Conservation (phyloP, 2,797 vertebrate species). For the Natrix natrix region DNA sequence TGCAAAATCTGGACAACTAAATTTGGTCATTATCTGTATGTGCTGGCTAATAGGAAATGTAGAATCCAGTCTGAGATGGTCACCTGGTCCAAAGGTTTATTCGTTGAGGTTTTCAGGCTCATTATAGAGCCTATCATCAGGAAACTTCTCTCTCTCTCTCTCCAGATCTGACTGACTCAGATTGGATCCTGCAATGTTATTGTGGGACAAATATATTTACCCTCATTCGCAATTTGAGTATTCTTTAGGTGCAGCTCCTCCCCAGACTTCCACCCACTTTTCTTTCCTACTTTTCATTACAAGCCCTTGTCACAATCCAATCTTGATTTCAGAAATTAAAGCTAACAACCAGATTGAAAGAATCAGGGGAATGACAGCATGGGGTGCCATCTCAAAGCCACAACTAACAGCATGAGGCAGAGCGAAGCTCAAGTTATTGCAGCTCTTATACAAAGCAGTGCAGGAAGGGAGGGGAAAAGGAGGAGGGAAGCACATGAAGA, state of each 20-base stretch:
- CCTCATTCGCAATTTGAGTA: slow-evolving; percentile 43
- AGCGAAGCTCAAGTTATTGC: slow-evolving; percentile 73
- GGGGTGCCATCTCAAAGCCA: slow-evolving; percentile 73
- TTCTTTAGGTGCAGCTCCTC: slow-evolving; percentile 70
- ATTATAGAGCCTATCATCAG: background rate
- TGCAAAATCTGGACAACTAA: slow-evolving; percentile 43
- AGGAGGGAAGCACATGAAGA: slow-evolving; percentile 12
- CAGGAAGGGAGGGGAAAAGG: background rate
- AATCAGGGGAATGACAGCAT: slow-evolving; percentile 72
- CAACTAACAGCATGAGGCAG: slow-evolving; percentile 76
- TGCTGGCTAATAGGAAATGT: slow-evolving; percentile 46
- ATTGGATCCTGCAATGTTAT: background rate
- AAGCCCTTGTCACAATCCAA: slow-evolving; percentile 70
- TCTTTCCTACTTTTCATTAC: slow-evolving; percentile 66
- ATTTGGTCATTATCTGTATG: slow-evolving; percentile 46
- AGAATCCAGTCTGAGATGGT: background rate
- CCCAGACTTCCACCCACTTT: background rate
- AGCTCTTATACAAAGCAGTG: slow-evolving; percentile 59
- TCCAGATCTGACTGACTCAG: background rate
- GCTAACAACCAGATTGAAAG: slow-evolving; percentile 75
- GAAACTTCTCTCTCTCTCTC: background rate
- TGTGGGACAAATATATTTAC: background rate
- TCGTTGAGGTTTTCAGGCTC: background rate
- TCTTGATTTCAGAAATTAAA: slow-evolving; percentile 78
- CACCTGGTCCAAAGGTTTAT: background rate